Conservation (phyloP, 2,113 vertebrate species). For the Hydrochoerus hydrochaeris region DNA sequence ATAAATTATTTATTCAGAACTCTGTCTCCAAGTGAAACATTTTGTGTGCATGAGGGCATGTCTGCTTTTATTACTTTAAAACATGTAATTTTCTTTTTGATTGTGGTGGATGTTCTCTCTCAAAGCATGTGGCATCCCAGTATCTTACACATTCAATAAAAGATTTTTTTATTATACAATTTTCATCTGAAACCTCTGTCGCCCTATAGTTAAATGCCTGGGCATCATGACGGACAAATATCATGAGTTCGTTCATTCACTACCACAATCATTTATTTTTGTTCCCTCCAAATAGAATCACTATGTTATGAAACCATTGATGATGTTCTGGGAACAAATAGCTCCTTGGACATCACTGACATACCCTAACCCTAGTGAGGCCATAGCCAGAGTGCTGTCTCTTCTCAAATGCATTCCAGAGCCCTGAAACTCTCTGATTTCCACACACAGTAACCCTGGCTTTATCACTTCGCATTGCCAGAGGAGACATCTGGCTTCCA, state of each 20-base stretch:
- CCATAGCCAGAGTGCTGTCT: neutral
- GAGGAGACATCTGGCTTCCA: neutral
- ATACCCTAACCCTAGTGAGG: neutral
- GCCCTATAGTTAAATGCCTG: neutral
- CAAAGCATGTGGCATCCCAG: conserved; percentile 33
- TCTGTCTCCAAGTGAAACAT: conserved; percentile 83
- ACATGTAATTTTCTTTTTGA: conserved; percentile 63
- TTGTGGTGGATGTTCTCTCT: conserved; percentile 57
- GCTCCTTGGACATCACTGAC: neutral
- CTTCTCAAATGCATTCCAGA: neutral
- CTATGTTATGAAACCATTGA: neutral
- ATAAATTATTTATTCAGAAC: conserved; percentile 92
- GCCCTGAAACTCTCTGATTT: neutral
- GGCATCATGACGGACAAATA: neutral
- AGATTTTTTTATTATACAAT: neutral
- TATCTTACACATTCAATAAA: conserved; percentile 16
- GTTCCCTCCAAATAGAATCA: neutral
- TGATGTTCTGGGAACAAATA: conserved; percentile 6
- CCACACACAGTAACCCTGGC: neutral
- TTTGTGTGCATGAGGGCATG: conserved; percentile 80
- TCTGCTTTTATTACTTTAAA: conserved; percentile 81
- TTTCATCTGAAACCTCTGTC: neutral
- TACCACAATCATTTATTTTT: neutral
- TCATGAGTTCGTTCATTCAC: neutral
- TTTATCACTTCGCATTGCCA: neutral